phyloP scores from a whole-genome alignment of 2,888 invertebrate species.

The Phalangium opilio region DNA sequence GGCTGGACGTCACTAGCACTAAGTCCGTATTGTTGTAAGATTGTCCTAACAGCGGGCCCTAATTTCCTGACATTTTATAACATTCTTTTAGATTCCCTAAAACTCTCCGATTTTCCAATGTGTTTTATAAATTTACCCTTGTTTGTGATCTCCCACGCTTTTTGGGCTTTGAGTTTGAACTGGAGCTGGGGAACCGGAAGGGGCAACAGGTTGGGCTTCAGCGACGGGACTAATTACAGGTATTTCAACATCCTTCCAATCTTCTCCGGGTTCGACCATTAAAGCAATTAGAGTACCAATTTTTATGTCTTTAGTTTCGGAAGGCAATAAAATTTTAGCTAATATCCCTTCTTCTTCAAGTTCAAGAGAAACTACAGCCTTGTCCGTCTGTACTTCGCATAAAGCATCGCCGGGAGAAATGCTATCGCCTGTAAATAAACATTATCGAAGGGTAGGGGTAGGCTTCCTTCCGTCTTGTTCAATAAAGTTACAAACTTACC shows the following conservation, averaged over 20 bases:
- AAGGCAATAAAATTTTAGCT: slow-evolving; percentile 44
- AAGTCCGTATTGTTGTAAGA: too few relatives aligned
- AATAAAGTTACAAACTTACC: slow-evolving; percentile 19
- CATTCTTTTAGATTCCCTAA: too few relatives aligned
- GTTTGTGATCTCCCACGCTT: neutral
- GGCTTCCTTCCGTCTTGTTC: neutral
- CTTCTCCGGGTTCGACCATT: slow-evolving; percentile 43
- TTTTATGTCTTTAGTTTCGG: slow-evolving; percentile 40
- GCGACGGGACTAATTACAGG: slow-evolving; percentile 22
- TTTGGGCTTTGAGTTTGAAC: slow-evolving; percentile 22
- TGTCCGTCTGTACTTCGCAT: slow-evolving; percentile 50
- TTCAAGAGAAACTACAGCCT: slow-evolving; percentile 45
- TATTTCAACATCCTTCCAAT: slow-evolving; percentile 41
- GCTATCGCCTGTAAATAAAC: slow-evolving; percentile 32
- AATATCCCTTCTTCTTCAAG: slow-evolving; percentile 43
- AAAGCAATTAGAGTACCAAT: slow-evolving; percentile 41
- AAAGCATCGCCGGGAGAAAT: slow-evolving; percentile 43
- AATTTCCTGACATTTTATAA: too few relatives aligned
- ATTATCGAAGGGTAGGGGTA: neutral
- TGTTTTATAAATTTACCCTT: too few relatives aligned
- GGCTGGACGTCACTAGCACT: too few relatives aligned
- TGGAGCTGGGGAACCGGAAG: slow-evolving; percentile 19
- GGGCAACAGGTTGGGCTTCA: slow-evolving; percentile 22
- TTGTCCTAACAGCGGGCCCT: too few relatives aligned
- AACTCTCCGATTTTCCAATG: too few relatives aligned